Evolutionary conservation across 2,113 vertebrate species (phyloP).

Genomic region (Chascanopsetta lugubris): DNA sequence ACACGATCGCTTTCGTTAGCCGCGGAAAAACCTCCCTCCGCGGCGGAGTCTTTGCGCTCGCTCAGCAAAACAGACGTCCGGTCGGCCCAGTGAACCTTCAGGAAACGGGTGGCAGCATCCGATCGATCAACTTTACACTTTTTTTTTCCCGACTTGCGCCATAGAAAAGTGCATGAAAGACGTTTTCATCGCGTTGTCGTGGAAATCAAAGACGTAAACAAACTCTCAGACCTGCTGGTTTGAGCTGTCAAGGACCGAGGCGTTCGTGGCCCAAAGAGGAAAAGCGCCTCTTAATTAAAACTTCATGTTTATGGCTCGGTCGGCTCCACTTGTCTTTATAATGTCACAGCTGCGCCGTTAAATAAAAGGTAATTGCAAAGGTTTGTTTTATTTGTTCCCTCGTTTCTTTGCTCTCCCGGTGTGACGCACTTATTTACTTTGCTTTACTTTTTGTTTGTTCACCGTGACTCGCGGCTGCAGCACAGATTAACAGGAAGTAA

Average conservation of each 20-base stretch:
- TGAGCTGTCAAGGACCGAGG: neutral
- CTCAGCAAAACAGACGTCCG: conserved; percentile 32
- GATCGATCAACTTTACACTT: conserved; percentile 43
- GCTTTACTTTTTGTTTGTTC: neutral
- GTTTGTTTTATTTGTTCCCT: neutral
- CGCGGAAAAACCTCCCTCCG: conserved; percentile 8
- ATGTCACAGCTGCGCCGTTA: neutral
- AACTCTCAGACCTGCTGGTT: neutral
- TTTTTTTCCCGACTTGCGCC: conserved; percentile 6
- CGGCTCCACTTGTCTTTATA: neutral
- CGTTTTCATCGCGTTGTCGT: neutral
- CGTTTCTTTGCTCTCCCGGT: neutral
- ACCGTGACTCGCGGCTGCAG: neutral
- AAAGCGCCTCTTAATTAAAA: neutral
- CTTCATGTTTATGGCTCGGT: neutral
- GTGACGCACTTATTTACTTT: neutral
- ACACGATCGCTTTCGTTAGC: conserved; percentile 47
- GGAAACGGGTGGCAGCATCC: conserved; percentile 11
- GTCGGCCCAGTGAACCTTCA: conserved; percentile 17
- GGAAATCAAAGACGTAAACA: neutral
- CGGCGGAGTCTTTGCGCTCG: conserved; percentile 19
- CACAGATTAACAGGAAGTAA: neutral
- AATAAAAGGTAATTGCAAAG: neutral
- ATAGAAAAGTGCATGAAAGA: conserved; percentile 7
- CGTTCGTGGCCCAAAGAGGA: neutral